Percentiles rank a stretch among this genome's conserved stretches.
Conservation (phyloP, 2,797 vertebrate genomes). For the Sebastes glaucus region DNA sequence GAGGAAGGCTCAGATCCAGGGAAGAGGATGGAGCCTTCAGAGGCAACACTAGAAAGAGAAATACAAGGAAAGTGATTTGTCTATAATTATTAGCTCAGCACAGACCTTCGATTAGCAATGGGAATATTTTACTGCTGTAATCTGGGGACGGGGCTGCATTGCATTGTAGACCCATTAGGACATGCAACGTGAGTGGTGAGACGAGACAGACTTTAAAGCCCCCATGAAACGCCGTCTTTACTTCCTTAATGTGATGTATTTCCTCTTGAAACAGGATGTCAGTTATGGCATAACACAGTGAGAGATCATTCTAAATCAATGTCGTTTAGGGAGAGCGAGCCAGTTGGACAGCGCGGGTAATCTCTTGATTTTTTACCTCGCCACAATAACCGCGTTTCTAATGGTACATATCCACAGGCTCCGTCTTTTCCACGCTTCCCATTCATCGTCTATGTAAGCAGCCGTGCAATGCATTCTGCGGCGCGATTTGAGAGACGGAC, state of each 20-base stretch:
- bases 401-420: no score
- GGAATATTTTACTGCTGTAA: constrained; percentile 17
- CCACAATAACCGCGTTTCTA: not conserved
- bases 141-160: not conserved
- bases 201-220: constrained; percentile 8
- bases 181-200: constrained; percentile 4
- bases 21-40: constrained; percentile 35
- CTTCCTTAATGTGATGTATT: constrained; percentile 20
- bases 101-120: constrained; percentile 9
- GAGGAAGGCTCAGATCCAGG: constrained; percentile 38
- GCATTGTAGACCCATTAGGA: not conserved
- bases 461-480: no score
- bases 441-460: no score
- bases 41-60: constrained; percentile 21
- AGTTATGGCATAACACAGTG: not conserved
- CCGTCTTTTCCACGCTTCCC: no score
- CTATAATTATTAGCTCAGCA: not conserved
- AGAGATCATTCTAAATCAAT: constrained; percentile 1
- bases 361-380: not conserved
- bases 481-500: no score
- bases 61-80: constrained; percentile 1
- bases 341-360: not conserved
- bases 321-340: not conserved
- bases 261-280: constrained; percentile 31
- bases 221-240: not conserved